phyloP scores from a whole-genome alignment of 2,113 vertebrate species.

The Pomatostomus ruficeps region DNA sequence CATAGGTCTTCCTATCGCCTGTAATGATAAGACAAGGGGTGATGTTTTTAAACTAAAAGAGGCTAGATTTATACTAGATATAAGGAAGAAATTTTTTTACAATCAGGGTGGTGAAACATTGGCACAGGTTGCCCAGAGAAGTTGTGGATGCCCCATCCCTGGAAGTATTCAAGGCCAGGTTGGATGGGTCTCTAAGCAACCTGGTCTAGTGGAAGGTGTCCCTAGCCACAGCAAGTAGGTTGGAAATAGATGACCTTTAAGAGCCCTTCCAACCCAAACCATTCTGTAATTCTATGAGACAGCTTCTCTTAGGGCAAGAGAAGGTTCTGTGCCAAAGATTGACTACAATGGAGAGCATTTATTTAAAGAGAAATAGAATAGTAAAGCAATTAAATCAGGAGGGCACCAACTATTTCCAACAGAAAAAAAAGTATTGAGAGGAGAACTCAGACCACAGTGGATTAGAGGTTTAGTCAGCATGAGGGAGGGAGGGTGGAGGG shows the following conservation, averaged over 20 bases:
- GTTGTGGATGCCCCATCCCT: neutral
- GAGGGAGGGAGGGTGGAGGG: neutral
- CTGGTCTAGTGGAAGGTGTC: neutral
- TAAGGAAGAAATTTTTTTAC: neutral
- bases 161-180: neutral
- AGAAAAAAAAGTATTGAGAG: neutral
- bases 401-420: neutral
- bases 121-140: neutral
- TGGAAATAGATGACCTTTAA: neutral
- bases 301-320: neutral
- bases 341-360: neutral
- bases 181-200: neutral
- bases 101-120: neutral
- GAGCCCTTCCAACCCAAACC: neutral
- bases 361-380: neutral
- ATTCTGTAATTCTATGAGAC: neutral
- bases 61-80: neutral
- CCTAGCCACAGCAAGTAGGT: neutral
- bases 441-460: neutral
- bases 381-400: neutral
- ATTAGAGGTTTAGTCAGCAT: neutral
- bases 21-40: neutral
- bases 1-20: neutral
- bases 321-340: neutral
- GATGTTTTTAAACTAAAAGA: neutral